A percentile compares a stretch with the other conserved stretches of the same genome.
These are phyloP conservation scores for Gyrodactylus bullatarudis DNA, from an alignment of 1,140 invertebrate species.

Conservation along the genomic window DNA sequence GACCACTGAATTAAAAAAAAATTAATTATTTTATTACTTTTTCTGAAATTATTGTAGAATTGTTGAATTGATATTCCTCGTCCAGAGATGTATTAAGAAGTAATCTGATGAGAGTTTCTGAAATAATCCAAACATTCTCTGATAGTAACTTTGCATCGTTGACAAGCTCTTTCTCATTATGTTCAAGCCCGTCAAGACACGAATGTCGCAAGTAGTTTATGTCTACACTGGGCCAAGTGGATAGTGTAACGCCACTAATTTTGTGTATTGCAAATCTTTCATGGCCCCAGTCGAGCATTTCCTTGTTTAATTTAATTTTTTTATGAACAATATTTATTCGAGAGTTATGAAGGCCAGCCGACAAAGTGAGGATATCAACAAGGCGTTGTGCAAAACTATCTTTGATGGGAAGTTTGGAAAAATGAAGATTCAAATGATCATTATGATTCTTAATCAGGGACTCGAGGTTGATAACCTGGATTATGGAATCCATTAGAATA, in stretches of 20 bases:
- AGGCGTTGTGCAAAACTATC: conserved; percentile 23
- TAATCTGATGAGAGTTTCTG: background rate
- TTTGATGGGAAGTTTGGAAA: conserved; percentile 71
- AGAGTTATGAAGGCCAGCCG: background rate
- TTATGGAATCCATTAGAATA: background rate
- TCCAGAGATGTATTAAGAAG: background rate
- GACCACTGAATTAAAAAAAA: no score
- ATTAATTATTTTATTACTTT: no score
- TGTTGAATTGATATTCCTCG: no score
- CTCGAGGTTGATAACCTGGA: background rate
- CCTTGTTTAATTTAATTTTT: conserved; percentile 83
- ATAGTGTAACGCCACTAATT: conserved; percentile 57
- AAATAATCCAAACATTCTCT: background rate
- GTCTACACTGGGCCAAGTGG: conserved; percentile 14
- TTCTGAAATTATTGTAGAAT: no score
- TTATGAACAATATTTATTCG: conserved; percentile 47
- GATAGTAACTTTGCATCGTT: background rate
- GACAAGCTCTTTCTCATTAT: background rate
- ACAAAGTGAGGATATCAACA: background rate
- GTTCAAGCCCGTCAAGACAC: background rate
- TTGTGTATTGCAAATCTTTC: conserved; percentile 66
- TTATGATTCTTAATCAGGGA: conserved; percentile 17
- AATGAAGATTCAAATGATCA: conserved; percentile 43
- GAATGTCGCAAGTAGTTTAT: background rate
- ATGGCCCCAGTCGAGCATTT: conserved; percentile 71